Evolutionary conservation across 2,113 vertebrate species (phyloP).

Genomic region (Typhlomys cinereus): DNA sequence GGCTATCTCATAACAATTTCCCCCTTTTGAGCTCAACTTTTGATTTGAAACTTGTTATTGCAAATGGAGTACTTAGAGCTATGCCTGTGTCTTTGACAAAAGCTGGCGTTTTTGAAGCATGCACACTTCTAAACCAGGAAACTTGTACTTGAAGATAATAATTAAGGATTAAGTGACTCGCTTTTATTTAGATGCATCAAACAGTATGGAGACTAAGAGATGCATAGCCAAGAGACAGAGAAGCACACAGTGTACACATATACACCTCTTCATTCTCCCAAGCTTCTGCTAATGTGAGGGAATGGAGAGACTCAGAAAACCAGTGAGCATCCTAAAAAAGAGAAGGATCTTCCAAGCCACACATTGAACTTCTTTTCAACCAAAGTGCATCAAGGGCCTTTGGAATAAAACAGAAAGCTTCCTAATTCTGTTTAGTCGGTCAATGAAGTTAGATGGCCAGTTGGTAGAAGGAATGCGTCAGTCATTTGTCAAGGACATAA

Average conservation of each 20-base stretch:
- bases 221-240: not conserved
- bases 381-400: not conserved
- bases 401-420: not conserved
- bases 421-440: not conserved
- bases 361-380: not conserved
- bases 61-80: not conserved
- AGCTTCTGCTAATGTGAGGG: not conserved
- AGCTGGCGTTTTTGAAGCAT: not conserved
- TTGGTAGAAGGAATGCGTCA: not conserved
- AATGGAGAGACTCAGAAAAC: not conserved
- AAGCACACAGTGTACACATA: not conserved
- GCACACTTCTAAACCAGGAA: not conserved
- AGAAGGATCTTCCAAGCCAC: not conserved
- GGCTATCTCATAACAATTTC: too few relatives aligned
- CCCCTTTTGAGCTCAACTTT: not conserved
- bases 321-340: not conserved
- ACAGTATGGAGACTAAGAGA: not conserved
- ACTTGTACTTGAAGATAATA: constrained; percentile 11
- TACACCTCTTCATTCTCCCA: not conserved
- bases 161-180: not conserved
- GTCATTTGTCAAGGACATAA: not conserved
- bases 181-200: not conserved
- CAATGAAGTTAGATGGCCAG: not conserved
- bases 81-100: not conserved
- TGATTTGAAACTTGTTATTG: not conserved